These are phyloP conservation scores for Peromyscus polionotus DNA, from an alignment of 2,113 vertebrate species.

Conservation along the genomic window DNA sequence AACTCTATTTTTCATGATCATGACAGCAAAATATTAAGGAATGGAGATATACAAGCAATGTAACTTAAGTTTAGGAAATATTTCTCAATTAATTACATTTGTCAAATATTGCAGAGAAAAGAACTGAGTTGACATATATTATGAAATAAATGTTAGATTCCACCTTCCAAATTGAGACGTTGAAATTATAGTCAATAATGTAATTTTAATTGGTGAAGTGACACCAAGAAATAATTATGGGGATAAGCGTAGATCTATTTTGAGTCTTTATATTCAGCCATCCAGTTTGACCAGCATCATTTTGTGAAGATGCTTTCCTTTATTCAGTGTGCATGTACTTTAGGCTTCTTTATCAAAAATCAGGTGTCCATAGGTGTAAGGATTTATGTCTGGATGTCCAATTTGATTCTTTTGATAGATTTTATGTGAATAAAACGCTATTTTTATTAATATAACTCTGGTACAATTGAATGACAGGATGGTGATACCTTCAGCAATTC, in stretches of 20 bases:
- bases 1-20: neutral
- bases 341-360: neutral
- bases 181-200: neutral
- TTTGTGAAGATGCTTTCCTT: neutral
- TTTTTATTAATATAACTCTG: neutral
- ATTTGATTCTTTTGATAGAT: neutral
- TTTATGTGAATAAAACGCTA: neutral
- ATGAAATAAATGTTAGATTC: neutral
- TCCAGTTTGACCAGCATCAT: neutral
- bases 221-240: too few species aligned
- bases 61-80: neutral
- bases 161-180: neutral
- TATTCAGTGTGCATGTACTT: neutral
- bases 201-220: neutral
- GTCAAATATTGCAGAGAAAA: neutral
- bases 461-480: neutral
- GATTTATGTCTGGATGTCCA: neutral
- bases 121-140: neutral
- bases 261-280: neutral
- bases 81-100: neutral
- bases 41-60: neutral
- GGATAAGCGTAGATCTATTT: neutral
- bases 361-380: too few species aligned
- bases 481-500: neutral
- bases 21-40: neutral